Conservation (phyloP, 2,113 vertebrate genomes). For the Otus sunia region DNA sequence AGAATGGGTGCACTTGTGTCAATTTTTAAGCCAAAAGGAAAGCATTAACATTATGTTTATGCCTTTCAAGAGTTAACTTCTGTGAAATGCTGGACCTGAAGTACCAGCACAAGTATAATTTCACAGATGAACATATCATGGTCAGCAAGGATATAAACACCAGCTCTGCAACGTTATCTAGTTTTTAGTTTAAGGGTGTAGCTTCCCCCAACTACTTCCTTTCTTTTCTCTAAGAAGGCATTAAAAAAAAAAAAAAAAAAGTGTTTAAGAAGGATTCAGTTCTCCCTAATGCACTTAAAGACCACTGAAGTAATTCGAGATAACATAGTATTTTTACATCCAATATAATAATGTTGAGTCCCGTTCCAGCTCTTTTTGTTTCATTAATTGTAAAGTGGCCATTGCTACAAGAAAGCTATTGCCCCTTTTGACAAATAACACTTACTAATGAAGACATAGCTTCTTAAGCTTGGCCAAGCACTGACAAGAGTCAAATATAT, state of each 20-base stretch:
- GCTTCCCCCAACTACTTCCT: conserved; percentile 34
- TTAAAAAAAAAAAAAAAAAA: background rate
- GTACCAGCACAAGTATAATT: background rate
- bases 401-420: background rate
- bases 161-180: background rate
- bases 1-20: background rate
- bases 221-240: background rate
- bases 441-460: background rate
- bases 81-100: background rate
- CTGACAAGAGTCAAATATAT: background rate
- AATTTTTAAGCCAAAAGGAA: background rate
- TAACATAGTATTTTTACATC: background rate
- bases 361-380: background rate
- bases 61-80: background rate
- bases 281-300: background rate
- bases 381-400: background rate
- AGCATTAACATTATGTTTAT: background rate
- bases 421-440: background rate
- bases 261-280: background rate
- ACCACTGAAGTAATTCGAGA: background rate
- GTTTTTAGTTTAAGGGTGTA: conserved; percentile 42
- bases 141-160: background rate
- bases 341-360: background rate
- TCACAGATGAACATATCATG: background rate
- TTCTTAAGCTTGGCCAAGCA: background rate